These are phyloP conservation scores for Isichthys henryi DNA, from an alignment of 2,113 vertebrate genomes.

Conservation along the genomic window DNA sequence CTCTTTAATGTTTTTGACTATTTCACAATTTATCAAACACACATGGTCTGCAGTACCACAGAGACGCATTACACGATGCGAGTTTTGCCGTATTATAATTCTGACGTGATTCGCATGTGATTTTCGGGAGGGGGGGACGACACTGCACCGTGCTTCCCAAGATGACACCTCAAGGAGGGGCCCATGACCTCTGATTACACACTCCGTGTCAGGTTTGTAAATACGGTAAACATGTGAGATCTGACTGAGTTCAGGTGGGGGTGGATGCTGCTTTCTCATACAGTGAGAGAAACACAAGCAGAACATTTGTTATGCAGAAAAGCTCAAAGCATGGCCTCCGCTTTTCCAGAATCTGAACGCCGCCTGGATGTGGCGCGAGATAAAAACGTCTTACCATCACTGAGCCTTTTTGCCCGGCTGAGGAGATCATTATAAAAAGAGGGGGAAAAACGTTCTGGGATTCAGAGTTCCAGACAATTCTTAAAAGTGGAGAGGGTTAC, in stretches of 20 bases:
- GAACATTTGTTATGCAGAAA: not conserved
- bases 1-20: not conserved
- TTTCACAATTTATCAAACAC: not conserved
- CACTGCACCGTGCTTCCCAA: not conserved
- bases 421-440: not conserved
- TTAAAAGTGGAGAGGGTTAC: not conserved
- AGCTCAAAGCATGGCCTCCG: not conserved
- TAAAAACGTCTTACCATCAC: not conserved
- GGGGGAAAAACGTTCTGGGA: not conserved
- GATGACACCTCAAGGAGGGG: not conserved
- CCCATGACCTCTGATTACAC: not conserved
- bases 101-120: not conserved
- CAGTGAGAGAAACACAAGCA: not conserved
- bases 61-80: not conserved
- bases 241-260: not conserved
- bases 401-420: not conserved
- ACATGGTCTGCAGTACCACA: not conserved
- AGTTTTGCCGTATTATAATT: not conserved
- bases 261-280: not conserved
- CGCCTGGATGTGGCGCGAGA: not conserved
- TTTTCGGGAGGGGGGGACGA: not conserved
- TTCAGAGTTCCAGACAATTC: not conserved
- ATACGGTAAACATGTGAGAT: not conserved
- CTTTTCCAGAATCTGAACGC: not conserved
- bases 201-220: not conserved